Base-by-base conservation (phyloP, 2,888 invertebrate genomes). In the Ellobium chinense region DNA sequence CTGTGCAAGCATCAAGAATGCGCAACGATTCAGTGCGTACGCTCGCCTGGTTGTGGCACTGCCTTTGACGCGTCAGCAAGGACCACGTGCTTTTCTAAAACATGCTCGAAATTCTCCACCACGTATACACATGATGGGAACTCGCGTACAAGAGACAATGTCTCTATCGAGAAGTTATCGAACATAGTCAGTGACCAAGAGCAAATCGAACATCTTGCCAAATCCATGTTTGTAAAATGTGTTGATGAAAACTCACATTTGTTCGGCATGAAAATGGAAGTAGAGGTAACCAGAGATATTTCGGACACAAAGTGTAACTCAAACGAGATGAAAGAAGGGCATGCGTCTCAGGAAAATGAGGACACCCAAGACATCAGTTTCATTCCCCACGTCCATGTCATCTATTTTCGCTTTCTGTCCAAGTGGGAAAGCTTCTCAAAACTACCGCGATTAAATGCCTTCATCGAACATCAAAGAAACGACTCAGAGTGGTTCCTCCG, bases 401-500 rank as follows among this genome's bases (percentile, higher is more conserved):
- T 77, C n/a, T 77, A 68, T n/a, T 77, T 77, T 21, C 66, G 77
- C 18, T 31, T 77, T 5, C 34, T 68, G 60, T 77, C 77, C 2
- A 39, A 56, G 29, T 77, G 77, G 77, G 77, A 77, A 68, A 77
- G 77, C n/a, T 68, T 34, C 37, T 1, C 58, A 4, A 77, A 68
- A 58, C 34, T 77, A 3, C 77, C 66, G 5, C 18, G 34, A 12
- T n/a, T 56, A 24, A 39, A 77, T 29, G 14, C 68, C 21, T 56
- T 77, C 2, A 54, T 77, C 18, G 77, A 77, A 31, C 68, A 68
- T 24, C 58, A 54, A 39, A 31, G 68, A 77, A 34, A 27, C 2
- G 65, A 68, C 27, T 31, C 14, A 9, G 0, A 2, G 12, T 66
- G 77, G 68, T 5, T 58, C 29, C 14, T 77, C 2, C 21, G 68